Base-by-base conservation (phyloP, 1,140 invertebrate species). In the Panagrolaimus sp. region DNA sequence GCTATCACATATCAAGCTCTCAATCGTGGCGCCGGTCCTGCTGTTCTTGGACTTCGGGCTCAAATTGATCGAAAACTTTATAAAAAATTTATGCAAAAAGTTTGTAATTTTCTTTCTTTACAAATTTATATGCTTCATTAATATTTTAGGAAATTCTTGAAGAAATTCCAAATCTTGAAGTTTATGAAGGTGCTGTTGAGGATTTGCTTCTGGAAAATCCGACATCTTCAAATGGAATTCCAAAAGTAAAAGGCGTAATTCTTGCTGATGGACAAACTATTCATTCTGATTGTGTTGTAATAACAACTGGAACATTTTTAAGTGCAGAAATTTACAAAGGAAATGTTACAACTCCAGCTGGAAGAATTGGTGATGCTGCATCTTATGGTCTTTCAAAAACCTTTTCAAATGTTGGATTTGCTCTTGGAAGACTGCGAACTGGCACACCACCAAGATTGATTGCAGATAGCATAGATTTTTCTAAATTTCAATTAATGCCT, bases 261-360 rank as follows among this genome's bases (percentile, higher is more conserved):
- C 48, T 76, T 44, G 17, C 26, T 12, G 74, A 76, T 43, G 76
- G 76, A 63, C 71, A 58, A 14, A 67, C 74, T 6, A 24, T 78
- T 46, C 15, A 47, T 8, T 66, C 79, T 5, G 86, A 88, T 69
- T 85, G 89, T 55, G 91, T 94, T 26, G 87, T 96, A 3, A 88
- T 96, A 73, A 94, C 93, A 38, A 94, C 93, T 0, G 93, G 93
- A 15, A 96, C 93, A n/a, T 96, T 96, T 86, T 85, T 96, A 24
- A 88, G 91, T 70, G 93, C 90, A 1, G 88, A 90, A 80, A 94
- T 96, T 55, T 92, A 92, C 83, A 90, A 93, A 73, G 93, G 93
- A 14, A 83, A 91, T 65, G 88, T 91, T 69, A 85, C 87, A 17
- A 86, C 84, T 70, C 90, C 91, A n/a, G 92, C 92, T 68, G 93